phyloP scores from a whole-genome alignment of 1,140 invertebrate genomes.

The Telenomus remus region DNA sequence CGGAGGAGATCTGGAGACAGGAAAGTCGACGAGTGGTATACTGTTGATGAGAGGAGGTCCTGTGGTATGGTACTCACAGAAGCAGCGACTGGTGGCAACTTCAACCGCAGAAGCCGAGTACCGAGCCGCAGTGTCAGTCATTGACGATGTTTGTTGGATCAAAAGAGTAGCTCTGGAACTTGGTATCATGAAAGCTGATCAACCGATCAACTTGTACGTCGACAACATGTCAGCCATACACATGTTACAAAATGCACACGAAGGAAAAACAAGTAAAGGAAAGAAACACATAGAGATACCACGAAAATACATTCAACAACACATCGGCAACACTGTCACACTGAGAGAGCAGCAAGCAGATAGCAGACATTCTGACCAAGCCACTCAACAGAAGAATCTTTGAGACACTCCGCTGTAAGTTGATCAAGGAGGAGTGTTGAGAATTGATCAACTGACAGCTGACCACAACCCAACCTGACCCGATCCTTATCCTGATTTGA shows the following conservation, averaged over 20 bases:
- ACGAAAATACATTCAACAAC: background rate
- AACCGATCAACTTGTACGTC: background rate
- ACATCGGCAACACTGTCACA: background rate
- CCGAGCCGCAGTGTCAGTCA: constrained; percentile 1
- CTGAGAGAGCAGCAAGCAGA: background rate
- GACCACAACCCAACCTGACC: too few relatives aligned
- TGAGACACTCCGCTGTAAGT: too few relatives aligned
- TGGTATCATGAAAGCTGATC: background rate
- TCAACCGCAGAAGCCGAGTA: constrained; percentile 14
- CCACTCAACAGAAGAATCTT: too few relatives aligned
- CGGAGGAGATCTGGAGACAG: background rate
- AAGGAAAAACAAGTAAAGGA: constrained; percentile 1
- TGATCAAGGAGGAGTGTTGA: too few relatives aligned
- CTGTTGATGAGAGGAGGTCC: constrained; percentile 1
- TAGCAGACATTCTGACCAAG: too few relatives aligned
- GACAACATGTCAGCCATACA: background rate
- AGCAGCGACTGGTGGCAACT: constrained; percentile 2
- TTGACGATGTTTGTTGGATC: constrained; percentile 4
- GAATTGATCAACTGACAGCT: too few relatives aligned
- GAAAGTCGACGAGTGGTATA: background rate
- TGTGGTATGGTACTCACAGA: constrained; percentile 2
- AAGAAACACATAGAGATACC: constrained; percentile 7
- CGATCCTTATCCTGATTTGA: too few relatives aligned
- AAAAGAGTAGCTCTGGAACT: background rate
- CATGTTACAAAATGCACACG: background rate